phyloP scores from a whole-genome alignment of 2,888 invertebrate species.

The Agrochola macilenta region DNA sequence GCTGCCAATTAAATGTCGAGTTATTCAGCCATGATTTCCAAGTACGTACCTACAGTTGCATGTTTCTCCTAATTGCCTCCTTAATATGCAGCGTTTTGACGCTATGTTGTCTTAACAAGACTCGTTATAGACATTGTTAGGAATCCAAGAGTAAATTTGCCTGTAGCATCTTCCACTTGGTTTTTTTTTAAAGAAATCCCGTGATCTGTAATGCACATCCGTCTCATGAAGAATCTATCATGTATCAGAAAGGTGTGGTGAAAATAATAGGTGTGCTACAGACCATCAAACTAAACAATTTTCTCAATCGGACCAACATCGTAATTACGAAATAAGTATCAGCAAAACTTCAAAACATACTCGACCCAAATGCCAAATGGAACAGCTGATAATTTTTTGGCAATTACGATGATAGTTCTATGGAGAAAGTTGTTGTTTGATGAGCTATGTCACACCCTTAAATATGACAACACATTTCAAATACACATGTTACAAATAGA shows the following conservation, averaged over 20 bases:
- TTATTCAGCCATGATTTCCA: slow-evolving; percentile 35
- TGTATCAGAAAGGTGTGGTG: background rate
- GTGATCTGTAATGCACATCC: background rate
- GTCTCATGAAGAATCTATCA: background rate
- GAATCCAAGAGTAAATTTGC: background rate
- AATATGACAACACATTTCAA: background rate
- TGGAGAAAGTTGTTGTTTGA: background rate
- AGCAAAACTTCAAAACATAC: background rate
- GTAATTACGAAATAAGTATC: too few species aligned
- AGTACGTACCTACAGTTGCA: slow-evolving; percentile 35
- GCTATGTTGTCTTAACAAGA: background rate
- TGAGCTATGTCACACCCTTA: too few species aligned
- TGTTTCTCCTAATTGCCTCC: slow-evolving; percentile 30
- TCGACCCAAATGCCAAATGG: background rate
- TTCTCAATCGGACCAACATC: background rate
- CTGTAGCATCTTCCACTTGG: background rate
- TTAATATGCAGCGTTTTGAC: slow-evolving; percentile 27
- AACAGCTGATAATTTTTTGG: background rate
- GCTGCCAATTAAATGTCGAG: slow-evolving; percentile 49
- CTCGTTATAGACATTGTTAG: slow-evolving; percentile 9
- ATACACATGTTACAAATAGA: background rate
- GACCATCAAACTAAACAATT: background rate
- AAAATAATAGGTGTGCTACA: background rate
- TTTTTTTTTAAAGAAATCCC: background rate
- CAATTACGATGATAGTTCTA: background rate